phyloP scores from a whole-genome alignment of 2,888 invertebrate genomes.

The Branchellion lobata region DNA sequence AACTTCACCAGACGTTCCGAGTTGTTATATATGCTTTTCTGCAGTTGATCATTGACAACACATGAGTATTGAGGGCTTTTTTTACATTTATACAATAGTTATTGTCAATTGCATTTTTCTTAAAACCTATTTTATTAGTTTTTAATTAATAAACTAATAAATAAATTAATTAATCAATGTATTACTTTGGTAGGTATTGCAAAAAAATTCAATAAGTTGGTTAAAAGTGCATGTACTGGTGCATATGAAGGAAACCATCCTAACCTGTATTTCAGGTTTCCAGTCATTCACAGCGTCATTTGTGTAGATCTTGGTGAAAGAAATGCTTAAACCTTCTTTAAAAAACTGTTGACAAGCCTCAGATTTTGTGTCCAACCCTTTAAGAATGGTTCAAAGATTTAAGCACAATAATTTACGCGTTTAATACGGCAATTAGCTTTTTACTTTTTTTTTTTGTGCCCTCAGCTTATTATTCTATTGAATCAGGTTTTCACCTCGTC shows the following conservation, averaged over 20 bases:
- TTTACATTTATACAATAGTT: neutral
- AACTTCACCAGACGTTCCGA: slow-evolving; percentile 87
- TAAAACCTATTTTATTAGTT: too few relatives aligned
- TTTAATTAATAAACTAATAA: too few relatives aligned
- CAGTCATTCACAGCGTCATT: slow-evolving; percentile 96
- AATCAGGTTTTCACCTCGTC: slow-evolving; percentile 74
- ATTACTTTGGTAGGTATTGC: too few relatives aligned
- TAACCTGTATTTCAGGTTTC: slow-evolving; percentile 90
- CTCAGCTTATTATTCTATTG: too few relatives aligned
- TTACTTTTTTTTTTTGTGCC: too few relatives aligned
- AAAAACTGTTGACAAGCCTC: slow-evolving; percentile 90
- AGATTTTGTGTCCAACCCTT: slow-evolving; percentile 82
- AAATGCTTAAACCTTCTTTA: slow-evolving; percentile 86
- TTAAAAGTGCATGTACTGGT: too few relatives aligned
- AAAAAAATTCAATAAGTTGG: too few relatives aligned
- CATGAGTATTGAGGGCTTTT: neutral
- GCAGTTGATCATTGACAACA: slow-evolving; percentile 52
- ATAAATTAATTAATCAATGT: too few relatives aligned
- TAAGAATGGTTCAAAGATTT: too few relatives aligned
- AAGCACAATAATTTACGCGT: neutral
- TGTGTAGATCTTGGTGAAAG: slow-evolving; percentile 92
- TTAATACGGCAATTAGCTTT: neutral
- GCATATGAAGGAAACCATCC: too few relatives aligned
- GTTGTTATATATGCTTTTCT: slow-evolving; percentile 84
- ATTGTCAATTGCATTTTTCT: too few relatives aligned